Evolutionary conservation across 1,140 invertebrate species (phyloP), one percentile per base, ranked within the genome.

Genomic region (Portunus trituberculatus): DNA sequence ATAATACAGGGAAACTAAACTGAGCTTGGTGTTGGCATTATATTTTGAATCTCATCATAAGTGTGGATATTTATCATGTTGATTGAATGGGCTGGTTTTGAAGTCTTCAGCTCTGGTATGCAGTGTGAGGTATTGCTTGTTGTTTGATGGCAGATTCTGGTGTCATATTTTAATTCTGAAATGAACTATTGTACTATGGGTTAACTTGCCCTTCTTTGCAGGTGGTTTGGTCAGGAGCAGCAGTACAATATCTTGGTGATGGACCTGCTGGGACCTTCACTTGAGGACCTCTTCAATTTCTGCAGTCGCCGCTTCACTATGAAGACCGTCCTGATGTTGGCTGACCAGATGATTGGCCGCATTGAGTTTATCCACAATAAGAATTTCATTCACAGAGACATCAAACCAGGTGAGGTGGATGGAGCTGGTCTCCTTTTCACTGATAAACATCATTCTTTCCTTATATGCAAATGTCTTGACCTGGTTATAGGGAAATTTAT

Each of bases 201-300:
- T 20, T n/a, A 10, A 48, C 0, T 76, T 90, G 0, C 82, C 32
- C 29, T 67, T 20, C n/a, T 84, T 94, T 94, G 16, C 95, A 97
- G 97, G 96, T 98, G 97, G 97, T 98, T 97, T 97, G 98, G 98
- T 46, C 97, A 97, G 95, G 98, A 98, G 96, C 97, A 97, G 95
- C 97, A 98, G 88, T 98, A 98, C 96, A 98, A 98, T 96, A 97
- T 97, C 48, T 97, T 98, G 87, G 98, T 98, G 6, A 98, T 98
- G 97, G 98, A 98, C 96, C 96, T 98, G 31, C 96, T 98, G 32
- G 98, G 98, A 29, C 98, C 98, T 67, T 98, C 97, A 95, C 97
- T 98, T 29, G 98, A 98, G 96, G 98, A 98, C 97, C 97, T 98
- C 7, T 98, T 98, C 96, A 98, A 98, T 96, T 98, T 98, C 96